Evolutionary conservation across 2,888 invertebrate genomes (phyloP).

Genomic region (Acanthopleura granulata): DNA sequence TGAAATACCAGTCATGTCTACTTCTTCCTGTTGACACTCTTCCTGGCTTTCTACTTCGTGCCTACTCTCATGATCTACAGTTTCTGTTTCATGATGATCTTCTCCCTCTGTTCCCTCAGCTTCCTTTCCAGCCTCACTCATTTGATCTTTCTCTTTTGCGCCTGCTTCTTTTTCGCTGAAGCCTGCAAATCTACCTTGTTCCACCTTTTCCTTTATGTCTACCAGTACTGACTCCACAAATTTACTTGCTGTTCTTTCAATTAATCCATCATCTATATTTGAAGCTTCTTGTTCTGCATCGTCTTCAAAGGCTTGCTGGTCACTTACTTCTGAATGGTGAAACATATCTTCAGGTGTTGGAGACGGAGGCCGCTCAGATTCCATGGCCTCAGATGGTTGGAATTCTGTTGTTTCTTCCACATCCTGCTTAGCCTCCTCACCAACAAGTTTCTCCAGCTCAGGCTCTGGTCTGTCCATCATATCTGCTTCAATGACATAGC

Average conservation of each 20-base stretch:
- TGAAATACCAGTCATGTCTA: conserved; percentile 19
- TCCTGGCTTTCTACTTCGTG: conserved; percentile 46
- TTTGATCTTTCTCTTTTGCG: conserved; percentile 19
- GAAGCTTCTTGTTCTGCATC: conserved; percentile 20
- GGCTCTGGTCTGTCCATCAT: conserved; percentile 33
- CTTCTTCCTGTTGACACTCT: conserved; percentile 23
- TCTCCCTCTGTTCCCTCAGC: conserved; percentile 25
- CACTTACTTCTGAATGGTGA: conserved; percentile 2
- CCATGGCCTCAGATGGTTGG: conserved; percentile 8
- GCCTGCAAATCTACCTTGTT: conserved; percentile 34
- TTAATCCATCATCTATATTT: conserved; percentile 33
- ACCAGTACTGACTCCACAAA: conserved; percentile 63
- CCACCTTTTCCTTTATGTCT: conserved; percentile 53
- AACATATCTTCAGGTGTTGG: conserved; percentile 67
- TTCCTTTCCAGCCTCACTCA: conserved; percentile 18
- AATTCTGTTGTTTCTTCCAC: background rate
- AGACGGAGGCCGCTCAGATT: conserved; percentile 72
- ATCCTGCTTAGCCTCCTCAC: conserved; percentile 17
- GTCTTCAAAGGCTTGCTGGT: background rate
- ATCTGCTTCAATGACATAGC: conserved; percentile 27
- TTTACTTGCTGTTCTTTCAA: conserved; percentile 55
- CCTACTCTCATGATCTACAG: conserved; percentile 23
- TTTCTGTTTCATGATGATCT: conserved; percentile 23
- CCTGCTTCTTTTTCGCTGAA: conserved; percentile 32
- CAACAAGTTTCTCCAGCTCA: conserved; percentile 21